phyloP scores from a whole-genome alignment of 2,888 invertebrate genomes.

The Ochlodes sylvanus region DNA sequence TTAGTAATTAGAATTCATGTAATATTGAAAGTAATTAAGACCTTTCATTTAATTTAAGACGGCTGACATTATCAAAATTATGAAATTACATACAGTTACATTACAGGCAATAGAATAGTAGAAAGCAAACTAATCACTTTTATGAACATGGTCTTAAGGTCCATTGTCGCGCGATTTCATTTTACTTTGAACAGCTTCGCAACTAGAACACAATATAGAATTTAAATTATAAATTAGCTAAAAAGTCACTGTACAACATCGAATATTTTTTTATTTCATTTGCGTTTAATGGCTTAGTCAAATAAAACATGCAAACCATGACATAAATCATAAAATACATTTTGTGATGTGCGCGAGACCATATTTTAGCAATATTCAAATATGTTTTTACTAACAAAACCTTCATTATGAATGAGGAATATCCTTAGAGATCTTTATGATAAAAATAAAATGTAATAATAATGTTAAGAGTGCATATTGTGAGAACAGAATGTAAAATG shows the following conservation, averaged over 20 bases:
- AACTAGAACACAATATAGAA: background rate
- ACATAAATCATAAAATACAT: background rate
- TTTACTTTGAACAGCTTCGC: background rate
- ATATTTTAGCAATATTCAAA: background rate
- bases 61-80: no score
- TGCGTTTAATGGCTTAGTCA: no score
- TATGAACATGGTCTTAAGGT: background rate
- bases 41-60: no score
- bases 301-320: constrained; percentile 5
- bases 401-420: no score
- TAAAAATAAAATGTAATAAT: background rate
- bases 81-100: no score
- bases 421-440: no score
- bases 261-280: background rate
- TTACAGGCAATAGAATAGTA: background rate
- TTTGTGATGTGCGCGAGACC: background rate
- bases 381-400: background rate
- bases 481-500: constrained; percentile 16
- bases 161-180: background rate
- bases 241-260: background rate
- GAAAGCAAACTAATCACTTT: background rate
- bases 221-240: background rate
- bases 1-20: no score
- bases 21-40: no score
- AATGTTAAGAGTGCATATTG: constrained; percentile 11